Evolutionary conservation across 2,888 invertebrate genomes (phyloP), one percentile per base, ranked within the genome.

Genomic region (Rhamphomyia laevipes): DNA sequence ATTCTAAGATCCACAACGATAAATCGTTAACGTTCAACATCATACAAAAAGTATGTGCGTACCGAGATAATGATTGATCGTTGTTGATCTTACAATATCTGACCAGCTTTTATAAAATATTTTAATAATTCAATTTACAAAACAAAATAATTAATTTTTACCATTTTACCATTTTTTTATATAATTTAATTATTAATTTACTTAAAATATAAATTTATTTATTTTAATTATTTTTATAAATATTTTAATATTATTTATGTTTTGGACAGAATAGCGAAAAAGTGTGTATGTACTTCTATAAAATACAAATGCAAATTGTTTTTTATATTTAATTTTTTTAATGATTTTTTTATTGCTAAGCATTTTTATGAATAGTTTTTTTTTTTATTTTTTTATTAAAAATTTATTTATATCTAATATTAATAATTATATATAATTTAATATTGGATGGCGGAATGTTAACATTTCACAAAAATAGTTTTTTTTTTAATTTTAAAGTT

Each of bases 401-500:
- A 21, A 30, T 45, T 37, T 43, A 42, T 51, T 42, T 30, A 30
- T 38, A 31, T 27, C 40, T 40, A 42, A n/a, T 15, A 43, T 51
- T 45, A 41, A 52, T 54, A 54, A 51, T 27, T 43, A 40, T 27
- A 45, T 46, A 37, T 40, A 51, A 38, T 46, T 40, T 40, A 40
- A 55, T 53, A 55, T 53, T 57, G 58, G 57, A 58, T 57, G 58
- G 57, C 57, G 58, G 57, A 58, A 57, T 57, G 57, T 58, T 57
- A 58, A 57, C 56, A 57, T 55, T 57, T 57, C 55, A 57, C 56
- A 57, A 58, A 56, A 57, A 54, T 57, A 56, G 53, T 54, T 53
- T 55, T 52, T 41, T 37, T 52, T 51, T 52, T 46, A 50, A 47
- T 44, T 47, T 7, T 27, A 27, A 7, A 27, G n/a, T n/a, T n/a